Evolutionary conservation across 2,113 vertebrate genomes (phyloP), one percentile per base, ranked within the genome.

Genomic region (Galbula dea): DNA sequence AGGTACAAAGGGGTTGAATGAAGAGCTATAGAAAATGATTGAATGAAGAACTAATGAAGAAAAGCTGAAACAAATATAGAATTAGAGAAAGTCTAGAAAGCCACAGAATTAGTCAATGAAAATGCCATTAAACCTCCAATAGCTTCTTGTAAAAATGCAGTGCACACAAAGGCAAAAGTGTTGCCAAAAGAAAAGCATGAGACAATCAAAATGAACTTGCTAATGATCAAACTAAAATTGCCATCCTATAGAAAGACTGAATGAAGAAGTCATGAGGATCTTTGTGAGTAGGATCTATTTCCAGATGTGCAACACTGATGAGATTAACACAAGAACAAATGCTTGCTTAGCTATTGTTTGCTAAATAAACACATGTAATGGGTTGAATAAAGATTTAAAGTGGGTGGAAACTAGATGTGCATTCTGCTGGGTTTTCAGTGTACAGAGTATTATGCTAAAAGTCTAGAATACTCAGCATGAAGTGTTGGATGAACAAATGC

Each of bases 31-130:
- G 63, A 66, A 90, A 92, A 52, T 51, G 7, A 61, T 12, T 62
- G 32, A 87, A 95, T 86, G 69, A 81, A 82, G 24, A 75, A 67
- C n/a, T 88, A 92, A 89, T 93, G 66, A 80, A 86, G 32, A 21
- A 81, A 94, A 84, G 21, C 29, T 91, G 59, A 89, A 85, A 77
- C 0, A 8, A 89, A 68, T 65, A 52, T 7, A 15, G 46, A 77
- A 87, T 87, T 76, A 93, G 11, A 59, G 48, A 59, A 91, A 57
- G 59, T 52, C 26, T 54, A 61, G 69, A 79, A 93, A 91, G 55
- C 19, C 34, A 41, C 7, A 36, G 18, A 36, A 17, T 54, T 83
- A 86, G 27, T 83, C 45, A 62, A 57, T 84, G 55, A 95, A 69
- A 90, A 78, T 24, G 63, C 36, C 52, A 30, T 84, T 78, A 81